These are phyloP conservation scores for Myotis myotis DNA, from an alignment of 2,797 vertebrate species.

Conservation along the genomic window DNA sequence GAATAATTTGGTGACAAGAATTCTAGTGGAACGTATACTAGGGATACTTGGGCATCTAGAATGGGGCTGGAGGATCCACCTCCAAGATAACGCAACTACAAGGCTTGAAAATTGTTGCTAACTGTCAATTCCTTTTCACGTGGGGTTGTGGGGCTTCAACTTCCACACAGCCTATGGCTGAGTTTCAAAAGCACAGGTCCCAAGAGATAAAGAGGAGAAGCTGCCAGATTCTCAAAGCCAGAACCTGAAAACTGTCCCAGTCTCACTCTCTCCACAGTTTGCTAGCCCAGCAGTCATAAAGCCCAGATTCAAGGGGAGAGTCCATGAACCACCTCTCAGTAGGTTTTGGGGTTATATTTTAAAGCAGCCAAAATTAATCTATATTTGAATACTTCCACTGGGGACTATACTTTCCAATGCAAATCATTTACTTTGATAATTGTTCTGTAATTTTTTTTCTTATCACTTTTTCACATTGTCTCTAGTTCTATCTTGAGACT, in stretches of 20 bases:
- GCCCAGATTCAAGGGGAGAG: background rate
- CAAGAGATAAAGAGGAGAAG: background rate
- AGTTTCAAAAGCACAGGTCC: background rate
- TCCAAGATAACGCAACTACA: background rate
- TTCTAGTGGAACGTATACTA: background rate
- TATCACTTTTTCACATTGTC: background rate
- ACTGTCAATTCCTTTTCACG: background rate
- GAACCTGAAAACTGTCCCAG: background rate
- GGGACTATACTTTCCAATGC: background rate
- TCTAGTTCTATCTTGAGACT: background rate
- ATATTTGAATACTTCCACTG: background rate
- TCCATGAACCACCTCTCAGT: background rate
- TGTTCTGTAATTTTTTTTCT: background rate
- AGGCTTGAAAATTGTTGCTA: background rate
- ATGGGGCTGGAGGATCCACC: background rate
- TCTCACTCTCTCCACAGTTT: background rate
- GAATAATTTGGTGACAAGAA: background rate
- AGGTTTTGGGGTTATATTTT: background rate
- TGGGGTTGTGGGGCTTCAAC: background rate
- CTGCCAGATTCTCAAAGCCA: background rate
- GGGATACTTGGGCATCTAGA: background rate
- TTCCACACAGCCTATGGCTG: background rate
- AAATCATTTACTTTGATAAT: background rate
- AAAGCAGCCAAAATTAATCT: background rate
- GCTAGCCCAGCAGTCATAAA: background rate